Base-by-base conservation (phyloP, 2,797 vertebrate genomes). In the Hippocampus kuda region DNA sequence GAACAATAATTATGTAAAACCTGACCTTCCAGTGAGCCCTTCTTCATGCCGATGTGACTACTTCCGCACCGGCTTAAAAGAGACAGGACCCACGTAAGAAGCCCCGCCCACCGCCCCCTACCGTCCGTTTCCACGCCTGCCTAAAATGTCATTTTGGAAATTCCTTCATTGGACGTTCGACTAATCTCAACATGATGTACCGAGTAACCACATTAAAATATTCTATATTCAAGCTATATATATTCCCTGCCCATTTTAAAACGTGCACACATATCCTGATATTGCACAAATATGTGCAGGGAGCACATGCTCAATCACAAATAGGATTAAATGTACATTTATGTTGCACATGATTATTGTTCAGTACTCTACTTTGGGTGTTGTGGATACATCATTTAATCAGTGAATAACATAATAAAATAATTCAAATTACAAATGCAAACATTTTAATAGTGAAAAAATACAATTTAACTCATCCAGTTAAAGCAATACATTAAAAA, bases 1-100 rank as follows among this genome's bases (percentile, higher is more conserved):
- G 38, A 10, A 9, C 41, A 44, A 6, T 46, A 3, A 11, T 20
- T 24, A 68, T 24, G 60, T 22, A 56, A 68, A 63, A 49, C 12
- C 4, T 71, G 80, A 86, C 81, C 79, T 86, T 84, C 46, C 22
- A 1, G 54, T 3, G 24, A 59, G 9, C 11, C 71, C 68, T 76
- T 38, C 34, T 38, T 38, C 34, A 46, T 53, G 6, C 16, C 67
- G 24, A 53, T 24, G n/a, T 42, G 10, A 5, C 5, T 7, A 88
- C 84, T 91, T 92, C 90, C 91, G 90, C 82, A 83, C 86, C 86
- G 88, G 80, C 72, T 91, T 90, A 90, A 1, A 90, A 1, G 87
- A 0, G 66, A 68, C 85, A 88, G 81, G 8, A 26, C 34, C 67
- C 22, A n/a, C 42, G 18, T 9, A 3, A 1, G 16, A 41, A 18